phyloP scores from a whole-genome alignment of 2,113 vertebrate genomes.

The Hystrix cristata region DNA sequence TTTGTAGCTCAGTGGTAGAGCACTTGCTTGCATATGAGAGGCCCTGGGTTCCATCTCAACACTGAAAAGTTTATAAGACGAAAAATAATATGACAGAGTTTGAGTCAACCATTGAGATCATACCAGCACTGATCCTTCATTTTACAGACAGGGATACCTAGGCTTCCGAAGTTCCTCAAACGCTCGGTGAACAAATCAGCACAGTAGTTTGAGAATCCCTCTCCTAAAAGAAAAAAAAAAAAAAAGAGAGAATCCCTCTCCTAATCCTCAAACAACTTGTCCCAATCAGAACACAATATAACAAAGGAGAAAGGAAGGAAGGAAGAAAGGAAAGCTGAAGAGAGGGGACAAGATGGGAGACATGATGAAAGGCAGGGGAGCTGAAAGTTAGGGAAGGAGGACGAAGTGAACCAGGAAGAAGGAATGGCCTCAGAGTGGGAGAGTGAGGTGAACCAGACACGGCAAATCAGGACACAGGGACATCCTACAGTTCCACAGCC shows the following conservation, averaged over 20 bases:
- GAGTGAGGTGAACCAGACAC: not conserved
- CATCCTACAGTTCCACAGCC: not conserved
- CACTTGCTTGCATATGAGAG: not conserved
- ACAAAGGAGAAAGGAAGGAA: not conserved
- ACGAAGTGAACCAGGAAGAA: not conserved
- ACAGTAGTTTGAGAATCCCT: not conserved
- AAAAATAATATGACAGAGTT: not conserved
- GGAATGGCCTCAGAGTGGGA: not conserved
- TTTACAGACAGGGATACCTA: not conserved
- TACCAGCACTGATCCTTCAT: not conserved
- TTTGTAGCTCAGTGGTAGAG: not conserved
- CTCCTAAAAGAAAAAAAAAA: not conserved
- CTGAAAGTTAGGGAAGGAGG: not conserved
- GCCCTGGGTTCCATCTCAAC: not conserved
- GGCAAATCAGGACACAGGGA: not conserved
- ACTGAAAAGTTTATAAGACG: not conserved
- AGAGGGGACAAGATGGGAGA: rapidly evolving
- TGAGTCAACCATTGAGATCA: not conserved
- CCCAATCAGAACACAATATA: not conserved
- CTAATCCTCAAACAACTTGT: not conserved
- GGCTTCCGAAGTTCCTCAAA: not conserved
- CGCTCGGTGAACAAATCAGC: not conserved
- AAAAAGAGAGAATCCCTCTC: not conserved
- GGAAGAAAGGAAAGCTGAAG: not conserved
- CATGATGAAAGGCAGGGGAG: not conserved